Evolutionary conservation across 2,888 invertebrate species (phyloP).

Genomic region (Galerucella calmariensis): DNA sequence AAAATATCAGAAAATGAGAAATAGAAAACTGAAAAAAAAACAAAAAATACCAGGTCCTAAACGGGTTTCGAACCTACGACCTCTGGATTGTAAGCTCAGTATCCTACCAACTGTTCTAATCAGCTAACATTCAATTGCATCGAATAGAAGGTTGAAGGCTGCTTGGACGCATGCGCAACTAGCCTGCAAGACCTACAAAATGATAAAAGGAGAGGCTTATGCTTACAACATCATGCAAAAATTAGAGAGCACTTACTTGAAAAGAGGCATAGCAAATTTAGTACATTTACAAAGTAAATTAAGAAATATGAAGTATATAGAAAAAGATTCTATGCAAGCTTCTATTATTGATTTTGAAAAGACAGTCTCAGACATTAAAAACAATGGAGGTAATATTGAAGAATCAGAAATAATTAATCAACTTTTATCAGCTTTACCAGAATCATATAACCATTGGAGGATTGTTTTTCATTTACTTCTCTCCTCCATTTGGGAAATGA

Average conservation of each 20-base stretch:
- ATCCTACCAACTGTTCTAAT: too few species aligned
- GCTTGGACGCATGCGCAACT: too few species aligned
- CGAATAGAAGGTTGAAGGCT: too few species aligned
- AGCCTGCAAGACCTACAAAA: too few species aligned
- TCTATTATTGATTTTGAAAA: conserved; percentile 20
- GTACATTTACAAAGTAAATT: conserved; percentile 32
- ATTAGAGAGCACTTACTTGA: conserved; percentile 1
- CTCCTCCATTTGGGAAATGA: too few species aligned
- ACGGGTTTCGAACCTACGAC: too few species aligned
- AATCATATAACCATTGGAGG: conserved; percentile 26
- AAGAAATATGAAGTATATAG: conserved; percentile 28
- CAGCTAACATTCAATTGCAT: too few species aligned
- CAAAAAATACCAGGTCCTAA: too few species aligned
- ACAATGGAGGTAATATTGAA: conserved; percentile 11
- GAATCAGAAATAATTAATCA: conserved; percentile 5
- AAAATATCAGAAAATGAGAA: too few species aligned
- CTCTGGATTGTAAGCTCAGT: too few species aligned
- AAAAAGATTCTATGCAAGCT: conserved; percentile 1
- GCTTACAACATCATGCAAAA: conserved; percentile 17
- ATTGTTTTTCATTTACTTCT: too few species aligned
- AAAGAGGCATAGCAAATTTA: conserved; percentile 18
- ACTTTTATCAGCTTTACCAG: conserved; percentile 23
- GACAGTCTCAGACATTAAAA: conserved; percentile 17
- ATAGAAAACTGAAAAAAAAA: too few species aligned
- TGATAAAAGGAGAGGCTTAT: conserved; percentile 10